Conservation (phyloP, 2,888 invertebrate genomes). For the Lasioglossum malachurum region DNA sequence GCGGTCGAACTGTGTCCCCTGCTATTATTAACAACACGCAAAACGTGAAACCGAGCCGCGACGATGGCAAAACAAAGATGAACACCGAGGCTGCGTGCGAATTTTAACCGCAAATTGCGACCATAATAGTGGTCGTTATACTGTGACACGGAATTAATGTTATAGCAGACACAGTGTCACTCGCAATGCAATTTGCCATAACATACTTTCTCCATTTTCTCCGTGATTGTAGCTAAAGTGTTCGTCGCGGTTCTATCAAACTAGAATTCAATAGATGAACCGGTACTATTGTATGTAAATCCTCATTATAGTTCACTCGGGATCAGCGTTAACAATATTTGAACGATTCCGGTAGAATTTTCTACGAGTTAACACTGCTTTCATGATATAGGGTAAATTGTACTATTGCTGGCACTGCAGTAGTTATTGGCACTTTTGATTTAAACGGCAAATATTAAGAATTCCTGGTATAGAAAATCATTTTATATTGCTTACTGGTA, state of each 20-base stretch:
- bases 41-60: conserved; percentile 43
- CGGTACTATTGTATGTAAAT: background rate
- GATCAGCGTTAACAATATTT: background rate
- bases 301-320: background rate
- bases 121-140: conserved; percentile 51
- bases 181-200: conserved; percentile 40
- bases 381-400: too few relatives aligned
- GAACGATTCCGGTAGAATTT: background rate
- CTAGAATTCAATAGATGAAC: background rate
- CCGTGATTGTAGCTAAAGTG: conserved; percentile 15
- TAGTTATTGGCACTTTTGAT: too few relatives aligned
- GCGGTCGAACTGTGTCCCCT: conserved; percentile 21
- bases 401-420: too few relatives aligned
- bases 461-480: too few relatives aligned
- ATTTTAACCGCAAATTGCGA: conserved; percentile 57
- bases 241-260: background rate
- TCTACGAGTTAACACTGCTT: background rate
- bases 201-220: conserved; percentile 29
- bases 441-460: too few relatives aligned
- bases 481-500: too few relatives aligned
- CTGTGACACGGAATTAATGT: conserved; percentile 49
- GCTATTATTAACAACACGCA: conserved; percentile 47
- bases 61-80: conserved; percentile 53
- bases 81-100: conserved; percentile 44
- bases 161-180: conserved; percentile 40